phyloP scores from a whole-genome alignment of 1,140 invertebrate genomes.

The Anthonomus grandis region DNA sequence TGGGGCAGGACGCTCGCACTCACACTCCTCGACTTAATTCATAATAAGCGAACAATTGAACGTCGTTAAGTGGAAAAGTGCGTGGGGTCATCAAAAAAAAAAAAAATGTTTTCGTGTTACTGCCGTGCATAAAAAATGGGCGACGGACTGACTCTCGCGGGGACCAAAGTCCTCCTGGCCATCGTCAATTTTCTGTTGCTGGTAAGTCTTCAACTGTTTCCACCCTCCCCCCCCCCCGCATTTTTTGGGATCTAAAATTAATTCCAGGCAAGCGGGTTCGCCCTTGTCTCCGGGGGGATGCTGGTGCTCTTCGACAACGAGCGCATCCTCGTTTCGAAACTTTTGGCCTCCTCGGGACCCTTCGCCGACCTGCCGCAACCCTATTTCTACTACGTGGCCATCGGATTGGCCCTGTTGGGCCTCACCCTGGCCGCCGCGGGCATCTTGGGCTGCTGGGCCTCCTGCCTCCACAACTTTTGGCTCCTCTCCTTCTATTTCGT shows the following conservation, averaged over 20 bases:
- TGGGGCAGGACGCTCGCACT: too few relatives aligned
- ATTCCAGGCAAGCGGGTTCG: conserved; percentile 66
- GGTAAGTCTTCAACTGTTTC: conserved; percentile 7
- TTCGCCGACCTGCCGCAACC: conserved; percentile 60
- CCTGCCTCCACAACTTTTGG: conserved; percentile 68
- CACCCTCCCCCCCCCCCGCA: too few relatives aligned
- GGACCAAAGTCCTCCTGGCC: conserved; percentile 41
- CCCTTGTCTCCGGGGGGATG: conserved; percentile 65
- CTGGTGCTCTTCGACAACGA: conserved; percentile 65
- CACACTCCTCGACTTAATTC: too few relatives aligned
- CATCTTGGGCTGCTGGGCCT: conserved; percentile 74
- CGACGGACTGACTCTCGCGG: conserved; percentile 32
- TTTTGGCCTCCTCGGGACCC: conserved; percentile 57
- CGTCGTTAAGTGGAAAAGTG: conserved; percentile 10
- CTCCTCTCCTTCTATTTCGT: conserved; percentile 71
- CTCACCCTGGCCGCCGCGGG: conserved; percentile 62
- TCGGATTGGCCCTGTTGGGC: conserved; percentile 62
- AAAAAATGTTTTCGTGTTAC: conserved; percentile 8
- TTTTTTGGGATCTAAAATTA: too few relatives aligned
- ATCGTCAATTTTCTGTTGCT: conserved; percentile 25
- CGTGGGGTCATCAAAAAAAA: conserved; percentile 6
- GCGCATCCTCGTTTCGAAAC: conserved; percentile 64
- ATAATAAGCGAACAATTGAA: too few relatives aligned
- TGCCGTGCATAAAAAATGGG: background rate
- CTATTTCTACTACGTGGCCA: conserved; percentile 68